Evolutionary conservation across 37 sponge, comb jelly and placozoan genomes (phyloP).

Genomic region (Geodia barretti): DNA sequence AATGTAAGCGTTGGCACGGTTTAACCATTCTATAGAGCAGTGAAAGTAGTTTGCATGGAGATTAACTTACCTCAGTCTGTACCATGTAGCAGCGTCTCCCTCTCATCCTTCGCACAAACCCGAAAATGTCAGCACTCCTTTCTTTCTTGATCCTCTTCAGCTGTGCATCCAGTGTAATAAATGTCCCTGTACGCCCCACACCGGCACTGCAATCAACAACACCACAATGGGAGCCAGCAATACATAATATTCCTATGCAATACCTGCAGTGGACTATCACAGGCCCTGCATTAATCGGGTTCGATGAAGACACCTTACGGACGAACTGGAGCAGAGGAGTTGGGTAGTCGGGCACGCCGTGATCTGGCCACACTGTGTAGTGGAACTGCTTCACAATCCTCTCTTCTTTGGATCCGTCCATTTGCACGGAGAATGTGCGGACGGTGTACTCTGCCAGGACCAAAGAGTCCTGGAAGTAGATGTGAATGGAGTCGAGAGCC

Average conservation of each 20-base stretch:
- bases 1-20: too few relatives aligned
- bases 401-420: constrained; percentile 52
- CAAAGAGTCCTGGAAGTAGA: constrained; percentile 64
- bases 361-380: constrained; percentile 93
- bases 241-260: too few relatives aligned
- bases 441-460: constrained; percentile 80
- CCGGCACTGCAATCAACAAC: constrained; percentile 69
- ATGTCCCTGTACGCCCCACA: constrained; percentile 91
- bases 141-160: constrained; percentile 68
- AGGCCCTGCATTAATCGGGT: constrained; percentile 47
- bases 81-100: constrained; percentile 81
- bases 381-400: constrained; percentile 84
- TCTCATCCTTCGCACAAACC: constrained; percentile 70
- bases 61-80: constrained; percentile 79
- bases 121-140: constrained; percentile 66
- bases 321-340: constrained; percentile 81
- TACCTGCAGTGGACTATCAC: constrained; percentile 83
- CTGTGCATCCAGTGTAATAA: constrained; percentile 67
- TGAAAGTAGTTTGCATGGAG: background rate
- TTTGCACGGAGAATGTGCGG: constrained; percentile 75
- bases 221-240: background rate
- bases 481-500: constrained; percentile 50
- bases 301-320: constrained; percentile 57
- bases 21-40: too few relatives aligned
- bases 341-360: constrained; percentile 92